phyloP scores from a whole-genome alignment of 2,113 vertebrate species.

The Boleophthalmus pectinirostris region DNA sequence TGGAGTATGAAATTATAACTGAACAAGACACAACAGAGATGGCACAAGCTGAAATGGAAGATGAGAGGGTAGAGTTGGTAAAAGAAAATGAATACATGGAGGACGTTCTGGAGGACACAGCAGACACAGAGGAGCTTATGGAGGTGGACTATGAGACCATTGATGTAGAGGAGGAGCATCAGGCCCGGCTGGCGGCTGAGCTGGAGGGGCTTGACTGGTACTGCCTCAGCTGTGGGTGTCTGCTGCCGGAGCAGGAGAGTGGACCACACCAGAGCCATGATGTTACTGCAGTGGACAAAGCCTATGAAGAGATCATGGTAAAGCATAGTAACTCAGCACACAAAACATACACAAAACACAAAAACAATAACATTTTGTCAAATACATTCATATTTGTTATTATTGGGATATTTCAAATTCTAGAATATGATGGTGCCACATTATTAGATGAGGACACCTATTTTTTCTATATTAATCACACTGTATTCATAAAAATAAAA shows the following conservation, averaged over 20 bases:
- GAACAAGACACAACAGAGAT: constrained; percentile 77
- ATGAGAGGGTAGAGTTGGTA: constrained; percentile 5
- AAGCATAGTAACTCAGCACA: background rate
- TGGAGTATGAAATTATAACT: constrained; percentile 80
- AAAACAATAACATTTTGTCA: too few relatives aligned
- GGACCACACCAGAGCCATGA: constrained; percentile 85
- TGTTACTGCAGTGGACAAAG: constrained; percentile 81
- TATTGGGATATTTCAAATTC: too few relatives aligned
- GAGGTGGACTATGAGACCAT: constrained; percentile 81
- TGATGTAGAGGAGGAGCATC: constrained; percentile 78
- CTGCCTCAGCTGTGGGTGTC: constrained; percentile 85
- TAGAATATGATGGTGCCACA: too few relatives aligned
- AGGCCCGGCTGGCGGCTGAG: constrained; percentile 75
- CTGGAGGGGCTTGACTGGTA: constrained; percentile 84
- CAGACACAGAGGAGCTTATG: constrained; percentile 66
- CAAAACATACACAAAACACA: background rate
- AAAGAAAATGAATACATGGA: constrained; percentile 22
- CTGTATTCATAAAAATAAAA: background rate
- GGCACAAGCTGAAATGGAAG: constrained; percentile 40
- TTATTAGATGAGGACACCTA: too few relatives aligned
- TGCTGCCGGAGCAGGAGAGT: constrained; percentile 82
- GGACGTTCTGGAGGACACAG: constrained; percentile 30
- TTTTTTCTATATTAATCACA: too few relatives aligned
- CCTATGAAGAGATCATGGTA: constrained; percentile 87
- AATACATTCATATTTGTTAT: too few relatives aligned